A percentile compares a stretch with the other conserved stretches of the same genome.
Conservation (phyloP, 2,797 vertebrate species). For the Sebastes oblongus region DNA sequence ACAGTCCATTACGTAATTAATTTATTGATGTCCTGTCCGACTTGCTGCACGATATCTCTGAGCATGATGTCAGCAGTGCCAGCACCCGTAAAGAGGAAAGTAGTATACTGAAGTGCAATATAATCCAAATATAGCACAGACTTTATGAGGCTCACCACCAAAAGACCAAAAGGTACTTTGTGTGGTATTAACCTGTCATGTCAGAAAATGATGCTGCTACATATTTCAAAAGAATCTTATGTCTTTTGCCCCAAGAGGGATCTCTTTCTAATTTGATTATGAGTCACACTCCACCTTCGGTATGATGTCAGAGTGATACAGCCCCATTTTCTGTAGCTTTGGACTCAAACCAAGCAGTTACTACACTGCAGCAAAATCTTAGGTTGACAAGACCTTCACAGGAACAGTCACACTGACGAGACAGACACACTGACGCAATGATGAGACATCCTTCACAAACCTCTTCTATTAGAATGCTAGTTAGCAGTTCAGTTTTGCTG, state of each 20-base stretch:
- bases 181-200: slow-evolving; percentile 16
- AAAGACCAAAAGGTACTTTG: neutral
- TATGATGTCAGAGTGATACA: slow-evolving; percentile 8
- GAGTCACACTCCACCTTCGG: slow-evolving; percentile 3
- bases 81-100: slow-evolving; percentile 11
- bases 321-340: neutral
- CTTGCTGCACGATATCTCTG: slow-evolving; percentile 32
- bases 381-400: neutral
- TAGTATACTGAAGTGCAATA: slow-evolving; percentile 15
- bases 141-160: neutral
- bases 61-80: slow-evolving; percentile 56
- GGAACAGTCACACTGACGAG: neutral
- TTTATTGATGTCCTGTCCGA: slow-evolving; percentile 64
- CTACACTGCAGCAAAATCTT: slow-evolving; percentile 4
- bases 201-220: neutral
- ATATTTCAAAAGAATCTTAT: neutral
- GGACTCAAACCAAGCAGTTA: neutral
- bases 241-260: neutral
- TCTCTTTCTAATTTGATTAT: slow-evolving; percentile 6
- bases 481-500: neutral
- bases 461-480: neutral
- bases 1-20: slow-evolving; percentile 70
- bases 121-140: slow-evolving; percentile 43
- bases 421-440: neutral
- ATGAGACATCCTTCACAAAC: neutral